These are phyloP conservation scores for Lineus longissimus DNA, from an alignment of 1,140 invertebrate species.

Conservation along the genomic window DNA sequence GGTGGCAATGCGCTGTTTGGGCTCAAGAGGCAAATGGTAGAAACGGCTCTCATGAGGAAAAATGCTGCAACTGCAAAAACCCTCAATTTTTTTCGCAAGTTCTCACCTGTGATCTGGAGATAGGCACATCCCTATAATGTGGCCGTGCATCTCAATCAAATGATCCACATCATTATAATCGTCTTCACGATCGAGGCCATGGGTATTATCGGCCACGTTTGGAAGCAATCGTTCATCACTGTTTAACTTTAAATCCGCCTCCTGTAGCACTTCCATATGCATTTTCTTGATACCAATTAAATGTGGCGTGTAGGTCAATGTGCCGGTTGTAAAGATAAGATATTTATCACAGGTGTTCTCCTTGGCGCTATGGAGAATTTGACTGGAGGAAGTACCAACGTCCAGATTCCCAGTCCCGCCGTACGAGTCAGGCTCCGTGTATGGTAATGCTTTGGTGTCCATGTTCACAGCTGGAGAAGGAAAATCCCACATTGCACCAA, in stretches of 20 bases:
- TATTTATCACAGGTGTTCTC: conserved; percentile 64
- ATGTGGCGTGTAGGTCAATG: conserved; percentile 81
- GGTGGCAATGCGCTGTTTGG: too few relatives aligned
- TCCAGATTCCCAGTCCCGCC: too few relatives aligned
- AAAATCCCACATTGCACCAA: too few relatives aligned
- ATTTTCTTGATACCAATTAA: conserved; percentile 75
- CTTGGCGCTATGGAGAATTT: background rate
- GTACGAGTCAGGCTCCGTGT: too few relatives aligned
- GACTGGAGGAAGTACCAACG: background rate
- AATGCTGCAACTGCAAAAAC: too few relatives aligned
- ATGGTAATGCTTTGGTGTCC: too few relatives aligned
- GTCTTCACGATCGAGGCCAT: conserved; percentile 22
- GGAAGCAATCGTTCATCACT: conserved; percentile 23
- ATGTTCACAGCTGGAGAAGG: too few relatives aligned
- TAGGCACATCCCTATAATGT: conserved; percentile 84
- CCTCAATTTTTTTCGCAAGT: too few relatives aligned
- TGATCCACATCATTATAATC: conserved; percentile 70
- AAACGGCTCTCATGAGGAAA: too few relatives aligned
- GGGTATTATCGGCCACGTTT: conserved; percentile 26
- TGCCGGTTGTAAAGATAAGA: conserved; percentile 81
- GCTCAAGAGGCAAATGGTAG: too few relatives aligned
- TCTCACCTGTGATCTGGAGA: conserved; percentile 79
- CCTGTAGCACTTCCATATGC: background rate
- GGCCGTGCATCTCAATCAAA: conserved; percentile 80
- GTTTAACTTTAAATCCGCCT: conserved; percentile 10